A percentile compares a stretch with the other conserved stretches of the same genome.
phyloP scores from a whole-genome alignment of 2,888 invertebrate genomes.

The Carabus problematicus region DNA sequence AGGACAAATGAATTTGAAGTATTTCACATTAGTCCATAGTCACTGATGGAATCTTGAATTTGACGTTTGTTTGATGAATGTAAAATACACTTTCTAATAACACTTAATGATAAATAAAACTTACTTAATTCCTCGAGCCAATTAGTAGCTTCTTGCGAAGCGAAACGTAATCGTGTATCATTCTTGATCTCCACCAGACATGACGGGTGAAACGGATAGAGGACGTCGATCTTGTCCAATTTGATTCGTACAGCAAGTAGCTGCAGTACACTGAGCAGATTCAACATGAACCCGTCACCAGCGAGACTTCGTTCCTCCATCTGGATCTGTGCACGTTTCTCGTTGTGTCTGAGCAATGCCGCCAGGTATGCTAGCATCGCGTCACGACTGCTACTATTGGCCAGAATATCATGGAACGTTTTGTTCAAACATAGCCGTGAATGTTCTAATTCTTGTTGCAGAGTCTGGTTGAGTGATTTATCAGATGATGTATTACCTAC shows the following conservation, averaged over 20 bases:
- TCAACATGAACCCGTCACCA: slow-evolving; percentile 95
- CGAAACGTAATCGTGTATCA: slow-evolving; percentile 84
- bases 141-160: slow-evolving; percentile 79
- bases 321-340: slow-evolving; percentile 88
- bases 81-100: too few species aligned
- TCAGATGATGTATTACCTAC: slow-evolving; percentile 66
- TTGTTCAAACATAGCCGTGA: slow-evolving; percentile 79
- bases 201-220: slow-evolving; percentile 87
- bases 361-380: slow-evolving; percentile 81
- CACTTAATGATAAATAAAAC: too few species aligned
- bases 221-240: slow-evolving; percentile 86
- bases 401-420: slow-evolving; percentile 82
- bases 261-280: slow-evolving; percentile 89
- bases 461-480: slow-evolving; percentile 71
- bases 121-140: slow-evolving; percentile 75
- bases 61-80: too few species aligned
- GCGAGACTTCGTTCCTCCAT: slow-evolving; percentile 87
- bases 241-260: slow-evolving; percentile 89
- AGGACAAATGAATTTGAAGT: too few species aligned
- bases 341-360: slow-evolving; percentile 78
- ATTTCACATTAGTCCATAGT: too few species aligned
- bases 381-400: slow-evolving; percentile 82
- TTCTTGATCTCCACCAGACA: slow-evolving; percentile 75
- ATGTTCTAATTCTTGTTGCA: slow-evolving; percentile 82
- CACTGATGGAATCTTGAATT: too few species aligned